Base-by-base conservation (phyloP, 2,888 invertebrate species). In the Lagria hirta region DNA sequence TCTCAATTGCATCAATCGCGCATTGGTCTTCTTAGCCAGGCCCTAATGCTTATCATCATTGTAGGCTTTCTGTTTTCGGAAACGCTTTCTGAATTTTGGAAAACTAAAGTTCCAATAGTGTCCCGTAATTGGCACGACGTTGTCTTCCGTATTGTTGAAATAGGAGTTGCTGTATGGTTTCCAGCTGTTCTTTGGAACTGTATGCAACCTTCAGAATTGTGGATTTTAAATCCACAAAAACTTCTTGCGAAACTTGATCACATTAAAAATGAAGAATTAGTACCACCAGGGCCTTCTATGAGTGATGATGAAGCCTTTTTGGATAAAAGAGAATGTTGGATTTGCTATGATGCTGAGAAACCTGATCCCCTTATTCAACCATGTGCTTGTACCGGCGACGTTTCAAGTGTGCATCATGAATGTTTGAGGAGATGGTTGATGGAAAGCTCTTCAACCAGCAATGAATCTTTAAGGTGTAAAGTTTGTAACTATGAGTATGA, bases 121-220 rank as follows among this genome's bases (percentile, higher is more conserved):
- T 91, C 91, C 13, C 84, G 93, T 61, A 94, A 94, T 73, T 89
- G 89, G 82, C 91, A 94, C 74, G 92, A 93, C 73, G 78, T 94
- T 56, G 84, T 92, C 55, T 94, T 94, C 73, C 86, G 93, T 3
- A 78, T 91, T 36, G 89, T 88, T 29, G 95, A 95, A 78, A 88
- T 94, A 59, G 94, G 93, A 4, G 92, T 93, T 44, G 90, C 90
- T 58, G 74, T 95, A 64, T 95, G 94, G 94, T 95, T 94, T 73
- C 93, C 94, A 17, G 94, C 94, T 70, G 93, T 93, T 35, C 77
- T 95, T 55, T 95, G 95, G 95, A 95, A 95, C 75, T 93, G 90
- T 56, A 91, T 92, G 82, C 88, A 88, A 69, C 94, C 94, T 30
- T 91, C 92, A 69, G 85, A 91, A 70, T 75, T 95, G 50, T 95